Evolutionary conservation across 2,888 invertebrate species (phyloP).

Genomic region (Germaria angustata): DNA sequence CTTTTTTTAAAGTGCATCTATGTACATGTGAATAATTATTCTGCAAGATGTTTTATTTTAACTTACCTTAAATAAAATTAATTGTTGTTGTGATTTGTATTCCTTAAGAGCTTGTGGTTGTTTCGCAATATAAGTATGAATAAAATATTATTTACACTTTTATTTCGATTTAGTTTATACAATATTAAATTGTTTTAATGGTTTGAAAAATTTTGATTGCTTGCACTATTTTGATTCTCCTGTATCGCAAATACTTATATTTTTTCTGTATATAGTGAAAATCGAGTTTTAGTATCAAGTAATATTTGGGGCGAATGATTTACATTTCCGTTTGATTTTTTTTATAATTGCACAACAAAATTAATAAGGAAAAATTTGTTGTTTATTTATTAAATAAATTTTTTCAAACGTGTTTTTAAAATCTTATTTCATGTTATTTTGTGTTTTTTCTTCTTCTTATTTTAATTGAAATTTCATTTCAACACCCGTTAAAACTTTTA

Average conservation of each 20-base stretch:
- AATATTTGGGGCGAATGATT: conserved; percentile 76
- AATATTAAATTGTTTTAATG: not conserved
- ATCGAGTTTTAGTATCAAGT: conserved; percentile 44
- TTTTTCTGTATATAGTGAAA: conserved; percentile 20
- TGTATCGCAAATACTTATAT: conserved; percentile 56
- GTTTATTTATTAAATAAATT: conserved; percentile 6
- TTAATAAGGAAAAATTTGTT: conserved; percentile 20
- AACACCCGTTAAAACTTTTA: conserved; percentile 47
- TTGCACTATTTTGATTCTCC: not conserved
- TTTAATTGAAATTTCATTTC: conserved; percentile 33
- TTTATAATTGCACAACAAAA: conserved; percentile 27
- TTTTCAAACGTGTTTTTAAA: conserved; percentile 41
- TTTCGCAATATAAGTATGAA: not conserved
- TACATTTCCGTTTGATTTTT: conserved; percentile 76
- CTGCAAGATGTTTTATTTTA: not conserved
- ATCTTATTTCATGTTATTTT: conserved; percentile 49
- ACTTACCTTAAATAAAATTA: conserved; percentile 44
- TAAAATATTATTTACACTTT: not conserved
- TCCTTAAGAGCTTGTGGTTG: conserved; percentile 32
- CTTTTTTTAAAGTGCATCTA: too few species aligned
- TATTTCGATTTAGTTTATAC: not conserved
- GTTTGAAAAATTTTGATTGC: conserved; percentile 1
- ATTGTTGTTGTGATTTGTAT: not conserved
- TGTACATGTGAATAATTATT: too few species aligned
- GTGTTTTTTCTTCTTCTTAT: conserved; percentile 20